These are phyloP conservation scores for Distichodus sexfasciatus DNA, from an alignment of 2,797 vertebrate species.

Conservation along the genomic window DNA sequence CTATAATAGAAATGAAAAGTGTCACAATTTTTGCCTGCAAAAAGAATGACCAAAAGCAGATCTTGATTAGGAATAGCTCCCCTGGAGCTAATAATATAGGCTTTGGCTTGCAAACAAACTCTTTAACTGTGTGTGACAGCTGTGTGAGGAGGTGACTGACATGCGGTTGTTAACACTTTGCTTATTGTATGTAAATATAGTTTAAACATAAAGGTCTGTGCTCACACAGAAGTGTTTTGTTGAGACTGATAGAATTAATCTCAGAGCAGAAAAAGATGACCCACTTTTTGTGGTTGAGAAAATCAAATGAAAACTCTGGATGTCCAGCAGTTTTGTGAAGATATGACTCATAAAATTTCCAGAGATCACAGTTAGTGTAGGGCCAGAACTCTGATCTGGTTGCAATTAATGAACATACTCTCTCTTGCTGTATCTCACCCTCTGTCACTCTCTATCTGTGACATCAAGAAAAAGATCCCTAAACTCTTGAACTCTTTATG, in stretches of 20 bases:
- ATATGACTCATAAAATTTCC: not conserved
- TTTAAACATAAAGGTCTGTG: too few species aligned
- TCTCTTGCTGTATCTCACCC: not conserved
- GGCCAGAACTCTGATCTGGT: constrained; percentile 7
- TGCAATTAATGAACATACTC: constrained; percentile 6
- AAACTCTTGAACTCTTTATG: too few species aligned
- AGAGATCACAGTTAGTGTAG: not conserved
- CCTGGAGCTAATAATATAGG: not conserved
- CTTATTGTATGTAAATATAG: not conserved
- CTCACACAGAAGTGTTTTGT: too few species aligned
- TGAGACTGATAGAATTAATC: not conserved
- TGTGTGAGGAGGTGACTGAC: not conserved
- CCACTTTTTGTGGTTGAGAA: not conserved
- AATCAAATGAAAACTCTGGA: constrained; percentile 9
- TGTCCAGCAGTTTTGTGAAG: not conserved
- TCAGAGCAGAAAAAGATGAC: not conserved
- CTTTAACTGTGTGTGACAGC: not conserved
- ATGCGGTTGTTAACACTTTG: not conserved
- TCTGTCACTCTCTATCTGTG: too few species aligned
- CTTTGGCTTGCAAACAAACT: not conserved
- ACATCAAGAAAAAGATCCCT: too few species aligned
- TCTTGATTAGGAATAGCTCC: not conserved
- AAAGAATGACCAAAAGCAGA: constrained; percentile 5
- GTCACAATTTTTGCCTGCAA: not conserved
- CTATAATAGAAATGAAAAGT: not conserved